Base-by-base conservation (phyloP, 30 jellyfish, hydroid and myxozoan genomes). In the Aurelia aurita complex sp. Pacific region DNA sequence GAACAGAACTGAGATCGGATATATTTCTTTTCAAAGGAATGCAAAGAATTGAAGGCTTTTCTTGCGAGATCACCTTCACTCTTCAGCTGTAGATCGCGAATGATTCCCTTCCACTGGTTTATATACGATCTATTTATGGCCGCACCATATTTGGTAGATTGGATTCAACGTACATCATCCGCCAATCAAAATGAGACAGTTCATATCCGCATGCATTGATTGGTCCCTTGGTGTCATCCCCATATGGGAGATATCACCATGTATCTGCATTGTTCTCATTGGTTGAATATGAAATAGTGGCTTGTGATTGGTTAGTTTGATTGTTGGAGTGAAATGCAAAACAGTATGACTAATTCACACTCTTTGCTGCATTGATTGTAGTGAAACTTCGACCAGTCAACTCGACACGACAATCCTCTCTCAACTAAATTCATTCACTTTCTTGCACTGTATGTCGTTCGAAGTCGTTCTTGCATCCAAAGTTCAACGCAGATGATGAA, bases 91-190 rank as follows among this genome's bases (percentile, higher is more conserved):
- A 17, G 10, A 54, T 42, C 78, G 33, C 87, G 40, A 81, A 66
- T 79, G 42, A 40, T 79, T 78, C 35, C 82, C 43, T 12, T 33
- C 19, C 61, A 78, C 60, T 62, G 29, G 97, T 89, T 89, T 89
- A 81, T 89, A 89, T 89, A 89, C 69, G 83, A 82, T 74, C 90
- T 89, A 89, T 78, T 72, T 81, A 74, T 76, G 91, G 69, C 97
- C 62, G 40, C 70, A 19, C 97, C 97, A 81, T 78, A 89, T 89
- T 23, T 89, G 97, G 97, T 40, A 62, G 40, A 63, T 59, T 54
- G 68, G 74, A 34, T 67, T 74, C 57, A 46, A 46, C 12, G 40
- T n/a, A 54, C 40, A 63, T 29, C 33, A 18, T 61, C 53, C 82
- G 76, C 97, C 97, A 89, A 89, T 89, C 94, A 69, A 32, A 52